Evolutionary conservation across 2,797 vertebrate species (phyloP), one percentile per base, ranked within the genome.

Genomic region (Phylloscopus collybita): DNA sequence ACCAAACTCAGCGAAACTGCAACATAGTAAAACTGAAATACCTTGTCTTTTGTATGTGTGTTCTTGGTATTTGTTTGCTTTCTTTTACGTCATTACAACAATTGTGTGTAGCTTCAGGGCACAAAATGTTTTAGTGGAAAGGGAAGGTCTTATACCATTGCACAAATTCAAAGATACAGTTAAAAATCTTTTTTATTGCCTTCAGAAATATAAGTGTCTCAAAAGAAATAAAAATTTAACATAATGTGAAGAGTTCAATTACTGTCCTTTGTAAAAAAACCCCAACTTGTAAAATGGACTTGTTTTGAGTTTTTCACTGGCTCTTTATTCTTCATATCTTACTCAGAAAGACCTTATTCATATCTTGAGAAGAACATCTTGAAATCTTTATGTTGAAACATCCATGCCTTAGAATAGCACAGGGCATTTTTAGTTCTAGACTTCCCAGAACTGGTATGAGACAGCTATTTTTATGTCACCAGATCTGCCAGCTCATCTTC

Each of bases 401-500:
- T 49, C 26, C 26, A 38, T 47, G 29, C 29, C 54, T 91, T 69
- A 91, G 83, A 96, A 92, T 78, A 95, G 66, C n/a, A 60, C 0
- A 1, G 54, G 57, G 20, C 40, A 62, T 80, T 89, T 93, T 94
- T 93, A 80, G 40, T 59, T 84, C 36, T 54, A 93, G 85, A 40
- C 47, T 92, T 62, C 19, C 47, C 84, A 91, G 84, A 70, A 72
- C 4, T 91, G 7, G 3, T 59, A 88, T 1, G 2, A 86, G 79
- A 81, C 47, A 79, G 70, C 71, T 95, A 94, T 93, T 92, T 93
- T 95, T 91, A 72, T 29, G 44, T 26, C 23, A 38, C 19, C 61
- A 59, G 59, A 67, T 78, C 72, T 91, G n/a, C 70, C 69, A 88
- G 59, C 80, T 95, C 80, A 29, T 84, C 27, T 64, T 88, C 40